Percentiles rank a stretch among this genome's conserved stretches.
These are phyloP conservation scores for Galerucella calmariensis DNA, from an alignment of 2,888 invertebrate genomes.

Conservation along the genomic window DNA sequence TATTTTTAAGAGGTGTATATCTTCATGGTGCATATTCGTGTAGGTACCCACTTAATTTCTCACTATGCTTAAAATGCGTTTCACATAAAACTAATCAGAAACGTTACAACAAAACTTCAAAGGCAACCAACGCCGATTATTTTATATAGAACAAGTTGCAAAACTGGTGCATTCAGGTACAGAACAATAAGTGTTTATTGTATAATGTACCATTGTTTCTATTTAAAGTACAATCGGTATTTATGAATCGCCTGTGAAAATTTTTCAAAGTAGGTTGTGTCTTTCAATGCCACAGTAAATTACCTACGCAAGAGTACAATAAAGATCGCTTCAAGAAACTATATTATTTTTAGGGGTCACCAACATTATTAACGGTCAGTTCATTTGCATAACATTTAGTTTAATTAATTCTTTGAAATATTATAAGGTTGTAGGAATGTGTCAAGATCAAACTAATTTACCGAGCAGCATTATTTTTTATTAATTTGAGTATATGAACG, in stretches of 20 bases:
- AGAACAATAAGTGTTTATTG: conserved; percentile 24
- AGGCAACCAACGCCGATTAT: background rate
- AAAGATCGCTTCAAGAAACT: background rate
- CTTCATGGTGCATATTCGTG: background rate
- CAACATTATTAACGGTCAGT: background rate
- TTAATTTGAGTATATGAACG: too few relatives aligned
- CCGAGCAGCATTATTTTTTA: background rate
- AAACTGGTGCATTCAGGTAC: conserved; percentile 21
- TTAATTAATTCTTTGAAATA: background rate
- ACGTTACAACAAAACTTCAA: conserved; percentile 2
- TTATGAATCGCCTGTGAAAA: conserved; percentile 15
- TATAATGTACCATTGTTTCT: conserved; percentile 30
- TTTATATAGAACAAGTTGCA: conserved; percentile 10
- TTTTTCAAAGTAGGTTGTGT: conserved; percentile 16
- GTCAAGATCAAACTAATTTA: conserved; percentile 1
- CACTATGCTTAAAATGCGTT: background rate
- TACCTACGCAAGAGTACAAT: conserved; percentile 12
- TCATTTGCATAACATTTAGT: background rate
- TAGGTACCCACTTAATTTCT: background rate
- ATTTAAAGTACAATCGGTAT: conserved; percentile 16
- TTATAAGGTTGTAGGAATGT: background rate
- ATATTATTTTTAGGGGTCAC: background rate
- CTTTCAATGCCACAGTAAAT: conserved; percentile 15
- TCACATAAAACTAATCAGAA: background rate
- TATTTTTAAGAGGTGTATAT: background rate